Conservation (phyloP, 2,797 vertebrate species). For the Alauda arvensis region DNA sequence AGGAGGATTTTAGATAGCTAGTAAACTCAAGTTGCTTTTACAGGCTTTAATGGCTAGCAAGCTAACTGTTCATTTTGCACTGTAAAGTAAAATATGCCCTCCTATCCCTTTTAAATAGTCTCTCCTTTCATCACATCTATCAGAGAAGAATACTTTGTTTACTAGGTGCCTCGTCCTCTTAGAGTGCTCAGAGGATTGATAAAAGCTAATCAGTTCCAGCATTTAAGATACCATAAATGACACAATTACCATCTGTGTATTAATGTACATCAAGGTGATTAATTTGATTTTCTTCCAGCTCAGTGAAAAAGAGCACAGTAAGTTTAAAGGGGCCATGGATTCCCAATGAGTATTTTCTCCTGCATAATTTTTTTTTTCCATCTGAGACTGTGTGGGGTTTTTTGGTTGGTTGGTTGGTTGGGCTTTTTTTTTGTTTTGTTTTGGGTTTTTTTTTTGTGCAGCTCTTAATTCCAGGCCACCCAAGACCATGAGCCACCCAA, state of each 20-base stretch:
- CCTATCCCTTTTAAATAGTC: constrained; percentile 38
- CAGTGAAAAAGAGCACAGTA: constrained; percentile 5
- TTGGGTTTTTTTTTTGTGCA: not conserved
- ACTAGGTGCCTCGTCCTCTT: constrained; percentile 9
- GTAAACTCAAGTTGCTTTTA: not conserved
- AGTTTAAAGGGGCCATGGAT: not conserved
- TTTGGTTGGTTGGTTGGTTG: not conserved
- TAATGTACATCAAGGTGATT: constrained; percentile 11
- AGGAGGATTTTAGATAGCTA: not conserved
- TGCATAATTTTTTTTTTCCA: not conserved
- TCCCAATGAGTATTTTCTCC: not conserved
- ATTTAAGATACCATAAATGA: constrained; percentile 43
- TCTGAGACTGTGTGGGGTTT: not conserved
- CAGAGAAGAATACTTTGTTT: constrained; percentile 51
- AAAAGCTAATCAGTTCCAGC: constrained; percentile 31
- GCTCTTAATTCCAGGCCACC: not conserved
- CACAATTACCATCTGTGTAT: constrained; percentile 22
- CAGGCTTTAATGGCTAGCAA: not conserved
- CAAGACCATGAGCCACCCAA: not conserved
- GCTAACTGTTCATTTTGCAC: not conserved
- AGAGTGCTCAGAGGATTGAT: constrained; percentile 13
- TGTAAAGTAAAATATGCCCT: constrained; percentile 20
- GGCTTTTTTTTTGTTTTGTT: not conserved
- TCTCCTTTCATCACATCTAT: constrained; percentile 40
- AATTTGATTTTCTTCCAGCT: constrained; percentile 17